phyloP scores from a whole-genome alignment of 2,113 vertebrate species.

The Rana temporaria region DNA sequence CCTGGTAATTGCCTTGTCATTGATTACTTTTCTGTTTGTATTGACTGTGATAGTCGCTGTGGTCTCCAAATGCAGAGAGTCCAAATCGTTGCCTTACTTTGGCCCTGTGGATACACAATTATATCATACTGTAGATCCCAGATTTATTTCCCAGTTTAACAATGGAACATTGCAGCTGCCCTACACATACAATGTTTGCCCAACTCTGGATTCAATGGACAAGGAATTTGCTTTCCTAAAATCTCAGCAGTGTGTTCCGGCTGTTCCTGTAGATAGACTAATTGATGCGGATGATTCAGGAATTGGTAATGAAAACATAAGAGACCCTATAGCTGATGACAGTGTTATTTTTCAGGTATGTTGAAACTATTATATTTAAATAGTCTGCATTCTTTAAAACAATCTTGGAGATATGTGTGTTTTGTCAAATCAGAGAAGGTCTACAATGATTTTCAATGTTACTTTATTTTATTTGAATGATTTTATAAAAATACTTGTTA shows the following conservation, averaged over 20 bases:
- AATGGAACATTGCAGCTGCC: slow-evolving; percentile 59
- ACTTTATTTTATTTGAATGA: too few species aligned
- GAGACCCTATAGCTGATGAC: not conserved
- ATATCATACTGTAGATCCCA: slow-evolving; percentile 32
- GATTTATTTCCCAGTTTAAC: slow-evolving; percentile 49
- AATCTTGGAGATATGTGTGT: too few species aligned
- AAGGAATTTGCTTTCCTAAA: slow-evolving; percentile 61
- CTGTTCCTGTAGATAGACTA: not conserved
- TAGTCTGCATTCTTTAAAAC: too few species aligned
- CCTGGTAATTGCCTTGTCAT: slow-evolving; percentile 51
- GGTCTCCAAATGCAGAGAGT: slow-evolving; percentile 68
- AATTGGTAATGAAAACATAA: slow-evolving; percentile 5
- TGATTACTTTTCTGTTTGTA: slow-evolving; percentile 59
- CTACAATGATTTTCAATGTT: not conserved
- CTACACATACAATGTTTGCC: slow-evolving; percentile 61
- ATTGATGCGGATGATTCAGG: not conserved
- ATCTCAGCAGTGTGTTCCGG: not conserved
- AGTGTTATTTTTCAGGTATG: not conserved
- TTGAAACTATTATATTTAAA: not conserved
- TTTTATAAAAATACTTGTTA: too few species aligned
- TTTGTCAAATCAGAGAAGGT: slow-evolving; percentile 19
- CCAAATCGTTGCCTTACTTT: slow-evolving; percentile 63
- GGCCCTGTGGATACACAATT: slow-evolving; percentile 54
- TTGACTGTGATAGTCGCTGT: slow-evolving; percentile 60
- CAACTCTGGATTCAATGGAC: slow-evolving; percentile 55